These are phyloP conservation scores for Brachirus orientalis DNA, from an alignment of 2,113 vertebrate genomes.

Conservation along the genomic window DNA sequence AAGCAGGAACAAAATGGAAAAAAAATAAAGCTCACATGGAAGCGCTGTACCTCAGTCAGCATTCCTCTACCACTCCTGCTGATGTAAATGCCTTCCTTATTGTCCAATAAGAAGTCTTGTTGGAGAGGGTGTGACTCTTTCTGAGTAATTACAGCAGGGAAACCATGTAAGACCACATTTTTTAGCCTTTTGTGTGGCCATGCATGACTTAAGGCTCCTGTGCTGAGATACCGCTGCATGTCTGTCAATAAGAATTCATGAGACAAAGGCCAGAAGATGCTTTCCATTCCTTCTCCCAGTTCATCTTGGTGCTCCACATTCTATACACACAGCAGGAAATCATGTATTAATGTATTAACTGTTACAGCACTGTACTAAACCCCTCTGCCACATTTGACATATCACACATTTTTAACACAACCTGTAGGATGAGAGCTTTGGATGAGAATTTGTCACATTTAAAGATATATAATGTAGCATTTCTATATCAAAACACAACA, in stretches of 20 bases:
- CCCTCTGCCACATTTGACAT: background rate
- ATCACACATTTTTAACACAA: too few species aligned
- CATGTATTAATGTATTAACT: too few species aligned
- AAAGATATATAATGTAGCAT: too few species aligned
- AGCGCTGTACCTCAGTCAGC: background rate
- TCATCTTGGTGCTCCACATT: too few species aligned
- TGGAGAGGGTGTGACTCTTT: slow-evolving; percentile 11
- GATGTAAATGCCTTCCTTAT: background rate
- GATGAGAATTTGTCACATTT: too few species aligned
- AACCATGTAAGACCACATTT: slow-evolving; percentile 38
- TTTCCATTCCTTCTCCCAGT: background rate
- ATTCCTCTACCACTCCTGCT: background rate
- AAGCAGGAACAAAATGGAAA: too few species aligned
- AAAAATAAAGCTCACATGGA: too few species aligned
- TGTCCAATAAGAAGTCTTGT: background rate
- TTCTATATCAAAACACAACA: too few species aligned
- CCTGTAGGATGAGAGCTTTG: too few species aligned
- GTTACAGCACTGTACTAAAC: background rate
- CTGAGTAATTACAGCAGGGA: background rate
- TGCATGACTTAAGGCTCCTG: background rate
- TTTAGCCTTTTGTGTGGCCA: background rate
- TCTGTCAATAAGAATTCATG: background rate
- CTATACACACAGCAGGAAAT: too few species aligned
- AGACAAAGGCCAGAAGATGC: background rate
- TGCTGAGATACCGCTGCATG: background rate